Conservation (phyloP, 2,888 invertebrate species). For the Acrobasis suavella region DNA sequence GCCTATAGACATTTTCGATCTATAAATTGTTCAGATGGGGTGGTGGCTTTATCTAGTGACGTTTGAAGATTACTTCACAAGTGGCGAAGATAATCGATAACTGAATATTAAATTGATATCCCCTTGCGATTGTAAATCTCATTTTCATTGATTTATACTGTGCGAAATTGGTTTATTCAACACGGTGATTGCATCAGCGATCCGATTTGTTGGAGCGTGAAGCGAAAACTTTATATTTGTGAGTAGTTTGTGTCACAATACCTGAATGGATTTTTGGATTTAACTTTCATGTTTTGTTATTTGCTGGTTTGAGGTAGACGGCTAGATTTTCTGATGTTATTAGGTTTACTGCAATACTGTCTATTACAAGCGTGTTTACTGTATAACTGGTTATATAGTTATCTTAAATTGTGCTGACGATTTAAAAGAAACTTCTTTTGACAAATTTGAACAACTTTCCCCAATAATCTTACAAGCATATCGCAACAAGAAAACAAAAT, state of each 20-base stretch:
- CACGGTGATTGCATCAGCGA: conserved; percentile 58
- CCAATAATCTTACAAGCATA: too few relatives aligned
- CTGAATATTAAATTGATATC: conserved; percentile 53
- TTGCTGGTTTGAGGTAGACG: background rate
- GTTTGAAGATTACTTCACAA: background rate
- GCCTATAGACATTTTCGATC: too few relatives aligned
- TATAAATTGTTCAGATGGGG: too few relatives aligned
- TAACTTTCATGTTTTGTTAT: background rate
- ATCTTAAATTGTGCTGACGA: too few relatives aligned
- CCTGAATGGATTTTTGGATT: conserved; percentile 16
- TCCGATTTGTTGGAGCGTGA: conserved; percentile 59
- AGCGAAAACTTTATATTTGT: conserved; percentile 47
- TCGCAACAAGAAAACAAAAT: too few relatives aligned
- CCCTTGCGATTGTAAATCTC: conserved; percentile 44
- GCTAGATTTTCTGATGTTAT: background rate
- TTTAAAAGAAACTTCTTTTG: too few relatives aligned
- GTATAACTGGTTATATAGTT: too few relatives aligned
- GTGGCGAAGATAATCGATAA: background rate
- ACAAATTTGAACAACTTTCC: too few relatives aligned
- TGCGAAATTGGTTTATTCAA: conserved; percentile 60
- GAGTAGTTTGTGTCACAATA: conserved; percentile 22
- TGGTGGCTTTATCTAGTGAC: background rate
- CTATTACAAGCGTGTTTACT: too few relatives aligned
- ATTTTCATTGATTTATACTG: conserved; percentile 58
- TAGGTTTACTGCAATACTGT: too few relatives aligned